Conservation (phyloP, 2,888 invertebrate genomes). For the Yponomeuta cagnagella region DNA sequence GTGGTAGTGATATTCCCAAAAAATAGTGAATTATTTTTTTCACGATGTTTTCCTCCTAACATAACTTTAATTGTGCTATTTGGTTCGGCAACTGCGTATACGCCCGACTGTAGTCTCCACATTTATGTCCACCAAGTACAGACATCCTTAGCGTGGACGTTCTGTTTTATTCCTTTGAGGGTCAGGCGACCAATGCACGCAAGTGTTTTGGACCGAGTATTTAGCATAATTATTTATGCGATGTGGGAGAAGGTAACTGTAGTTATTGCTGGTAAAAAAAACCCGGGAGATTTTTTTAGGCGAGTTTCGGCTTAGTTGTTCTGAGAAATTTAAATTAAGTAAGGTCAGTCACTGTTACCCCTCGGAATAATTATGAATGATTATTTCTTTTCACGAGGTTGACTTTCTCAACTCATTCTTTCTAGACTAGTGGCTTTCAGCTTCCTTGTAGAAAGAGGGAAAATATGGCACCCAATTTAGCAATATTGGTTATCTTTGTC, state of each 20-base stretch:
- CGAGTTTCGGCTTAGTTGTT: neutral
- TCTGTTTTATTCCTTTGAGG: neutral
- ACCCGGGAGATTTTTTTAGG: neutral
- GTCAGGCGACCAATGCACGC: neutral
- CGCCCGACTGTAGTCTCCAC: neutral
- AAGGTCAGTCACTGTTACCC: neutral
- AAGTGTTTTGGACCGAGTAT: neutral
- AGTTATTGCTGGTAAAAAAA: neutral
- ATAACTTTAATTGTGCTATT: too few species aligned
- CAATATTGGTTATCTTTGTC: too few species aligned
- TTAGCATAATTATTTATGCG: neutral
- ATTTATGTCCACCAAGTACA: neutral
- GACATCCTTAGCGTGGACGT: neutral
- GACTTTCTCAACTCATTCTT: too few species aligned
- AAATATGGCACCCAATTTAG: too few species aligned
- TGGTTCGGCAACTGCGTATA: neutral
- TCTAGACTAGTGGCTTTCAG: too few species aligned
- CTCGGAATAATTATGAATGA: neutral
- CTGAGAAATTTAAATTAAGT: neutral
- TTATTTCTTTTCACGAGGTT: too few species aligned
- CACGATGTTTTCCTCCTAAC: too few species aligned
- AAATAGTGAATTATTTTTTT: too few species aligned
- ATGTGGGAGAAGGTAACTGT: neutral
- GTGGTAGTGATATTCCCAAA: too few species aligned
- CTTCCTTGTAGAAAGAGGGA: too few species aligned